Evolutionary conservation across 2,113 vertebrate genomes (phyloP).

Genomic region (Hippocampus zosterae): DNA sequence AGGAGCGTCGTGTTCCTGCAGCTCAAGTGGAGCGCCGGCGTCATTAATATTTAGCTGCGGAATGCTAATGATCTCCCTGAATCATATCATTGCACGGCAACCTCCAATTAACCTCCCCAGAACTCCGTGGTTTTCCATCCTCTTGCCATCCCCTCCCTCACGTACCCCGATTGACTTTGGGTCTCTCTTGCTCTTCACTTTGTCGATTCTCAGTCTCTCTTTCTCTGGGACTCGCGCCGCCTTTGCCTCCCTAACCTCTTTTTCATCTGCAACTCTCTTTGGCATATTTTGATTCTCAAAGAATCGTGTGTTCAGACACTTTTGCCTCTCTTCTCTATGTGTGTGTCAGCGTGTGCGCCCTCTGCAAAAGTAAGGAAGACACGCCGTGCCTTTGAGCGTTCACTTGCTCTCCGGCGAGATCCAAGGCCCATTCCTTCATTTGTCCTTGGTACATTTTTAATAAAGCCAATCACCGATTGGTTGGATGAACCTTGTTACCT

Average conservation of each 20-base stretch:
- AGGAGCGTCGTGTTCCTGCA: slow-evolving; percentile 34
- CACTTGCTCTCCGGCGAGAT: slow-evolving; percentile 43
- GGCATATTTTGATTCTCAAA: slow-evolving; percentile 43
- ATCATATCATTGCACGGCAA: slow-evolving; percentile 65
- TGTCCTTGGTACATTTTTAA: slow-evolving; percentile 72
- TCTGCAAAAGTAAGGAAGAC: slow-evolving; percentile 50
- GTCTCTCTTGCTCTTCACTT: slow-evolving; percentile 24
- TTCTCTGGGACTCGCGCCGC: slow-evolving; percentile 51
- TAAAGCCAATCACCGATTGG: slow-evolving; percentile 63
- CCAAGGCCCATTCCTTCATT: slow-evolving; percentile 45
- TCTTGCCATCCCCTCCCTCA: neutral
- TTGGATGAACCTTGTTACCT: slow-evolving; percentile 57
- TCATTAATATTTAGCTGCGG: slow-evolving; percentile 71
- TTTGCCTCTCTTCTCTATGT: slow-evolving; percentile 5
- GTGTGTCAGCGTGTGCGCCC: slow-evolving; percentile 1
- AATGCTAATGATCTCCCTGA: slow-evolving; percentile 69
- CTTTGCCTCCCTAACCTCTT: slow-evolving; percentile 60
- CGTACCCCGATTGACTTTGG: slow-evolving; percentile 7
- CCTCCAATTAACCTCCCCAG: slow-evolving; percentile 69
- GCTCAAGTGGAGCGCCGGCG: slow-evolving; percentile 46
- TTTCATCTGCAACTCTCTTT: slow-evolving; percentile 61
- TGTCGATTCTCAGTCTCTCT: slow-evolving; percentile 35
- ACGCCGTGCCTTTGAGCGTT: slow-evolving; percentile 51
- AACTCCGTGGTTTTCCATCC: slow-evolving; percentile 12
- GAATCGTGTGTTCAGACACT: slow-evolving; percentile 26